Evolutionary conservation across 2,797 vertebrate genomes (phyloP).

Genomic region (Anabas testudineus): DNA sequence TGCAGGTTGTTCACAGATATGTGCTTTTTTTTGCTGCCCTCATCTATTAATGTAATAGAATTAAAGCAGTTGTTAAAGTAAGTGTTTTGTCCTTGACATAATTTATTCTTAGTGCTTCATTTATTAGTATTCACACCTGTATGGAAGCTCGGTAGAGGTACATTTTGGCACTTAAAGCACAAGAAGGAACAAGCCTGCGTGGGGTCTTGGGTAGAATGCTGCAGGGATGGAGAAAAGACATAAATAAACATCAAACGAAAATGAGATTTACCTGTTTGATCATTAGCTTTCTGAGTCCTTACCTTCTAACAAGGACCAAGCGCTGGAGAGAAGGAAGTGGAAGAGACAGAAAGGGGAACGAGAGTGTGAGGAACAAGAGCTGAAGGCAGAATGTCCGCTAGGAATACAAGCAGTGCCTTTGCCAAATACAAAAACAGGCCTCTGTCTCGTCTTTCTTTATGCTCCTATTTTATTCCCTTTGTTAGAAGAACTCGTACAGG

Average conservation of each 20-base stretch:
- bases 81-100: constrained; percentile 45
- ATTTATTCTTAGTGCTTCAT: background rate
- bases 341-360: constrained; percentile 48
- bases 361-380: constrained; percentile 63
- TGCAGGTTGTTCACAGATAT: background rate
- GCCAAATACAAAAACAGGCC: constrained; percentile 80
- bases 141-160: constrained; percentile 40
- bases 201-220: constrained; percentile 62
- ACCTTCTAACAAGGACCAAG: constrained; percentile 58
- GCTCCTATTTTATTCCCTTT: constrained; percentile 82
- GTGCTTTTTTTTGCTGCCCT: too few relatives aligned
- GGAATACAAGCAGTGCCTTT: constrained; percentile 79
- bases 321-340: constrained; percentile 42
- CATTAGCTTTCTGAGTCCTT: constrained; percentile 71
- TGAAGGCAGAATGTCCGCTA: constrained; percentile 78
- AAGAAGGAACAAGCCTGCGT: constrained; percentile 53
- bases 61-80: constrained; percentile 1
- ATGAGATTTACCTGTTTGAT: constrained; percentile 79
- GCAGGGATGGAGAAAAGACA: constrained; percentile 55
- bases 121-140: constrained; percentile 42
- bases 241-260: constrained; percentile 78
- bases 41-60: background rate
- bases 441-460: constrained; percentile 76
- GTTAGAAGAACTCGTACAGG: constrained; percentile 78
- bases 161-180: constrained; percentile 48